A percentile compares a stretch with the other conserved stretches of the same genome.
phyloP scores from a whole-genome alignment of 2,797 vertebrate genomes.

The Gila robusta region DNA sequence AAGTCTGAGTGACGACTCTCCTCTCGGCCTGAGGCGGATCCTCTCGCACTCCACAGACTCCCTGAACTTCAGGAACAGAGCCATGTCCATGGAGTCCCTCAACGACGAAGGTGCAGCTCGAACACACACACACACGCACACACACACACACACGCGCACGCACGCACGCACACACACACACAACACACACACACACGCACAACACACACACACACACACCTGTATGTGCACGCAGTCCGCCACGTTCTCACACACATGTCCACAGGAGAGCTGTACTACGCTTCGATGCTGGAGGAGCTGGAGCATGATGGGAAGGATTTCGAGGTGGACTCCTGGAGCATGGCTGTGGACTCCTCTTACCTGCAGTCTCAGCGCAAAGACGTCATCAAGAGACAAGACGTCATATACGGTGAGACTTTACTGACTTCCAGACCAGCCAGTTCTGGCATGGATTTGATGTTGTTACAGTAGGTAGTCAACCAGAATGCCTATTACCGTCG shows the following conservation, averaged over 20 bases:
- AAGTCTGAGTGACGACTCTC: constrained; percentile 87
- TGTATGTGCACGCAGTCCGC: too few relatives aligned
- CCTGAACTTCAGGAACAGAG: constrained; percentile 90
- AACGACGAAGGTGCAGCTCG: constrained; percentile 86
- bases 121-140: too few relatives aligned
- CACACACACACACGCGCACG: too few relatives aligned
- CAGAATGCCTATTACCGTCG: too few relatives aligned
- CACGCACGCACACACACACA: too few relatives aligned
- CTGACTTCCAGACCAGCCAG: too few relatives aligned
- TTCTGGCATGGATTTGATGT: not conserved
- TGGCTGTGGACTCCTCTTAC: constrained; percentile 86
- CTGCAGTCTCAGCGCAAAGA: constrained; percentile 90
- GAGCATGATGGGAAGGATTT: constrained; percentile 88
- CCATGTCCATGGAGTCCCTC: constrained; percentile 87
- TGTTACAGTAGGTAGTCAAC: too few relatives aligned
- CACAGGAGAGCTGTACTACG: constrained; percentile 85
- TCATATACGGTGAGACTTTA: constrained; percentile 87
- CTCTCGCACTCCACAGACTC: constrained; percentile 92
- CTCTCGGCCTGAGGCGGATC: constrained; percentile 88
- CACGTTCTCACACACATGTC: not conserved
- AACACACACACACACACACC: not conserved
- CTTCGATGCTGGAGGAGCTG: constrained; percentile 87
- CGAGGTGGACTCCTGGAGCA: constrained; percentile 90
- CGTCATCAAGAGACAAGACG: constrained; percentile 91
- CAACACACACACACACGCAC: too few relatives aligned